Conservation (phyloP, 2,888 invertebrate species). For the Diachrysia chrysitis region DNA sequence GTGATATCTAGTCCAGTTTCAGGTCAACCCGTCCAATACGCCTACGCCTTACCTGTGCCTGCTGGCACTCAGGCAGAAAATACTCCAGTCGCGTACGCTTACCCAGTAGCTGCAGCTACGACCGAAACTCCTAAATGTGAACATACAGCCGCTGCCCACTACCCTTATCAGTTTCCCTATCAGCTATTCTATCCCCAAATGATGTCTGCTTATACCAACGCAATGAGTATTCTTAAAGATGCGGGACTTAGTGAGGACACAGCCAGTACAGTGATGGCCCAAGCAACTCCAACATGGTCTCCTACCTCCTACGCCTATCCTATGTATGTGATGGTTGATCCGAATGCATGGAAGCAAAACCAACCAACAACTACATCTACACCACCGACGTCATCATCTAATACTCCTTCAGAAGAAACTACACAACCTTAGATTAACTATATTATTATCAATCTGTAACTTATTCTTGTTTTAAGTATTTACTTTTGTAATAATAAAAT, state of each 20-base stretch:
- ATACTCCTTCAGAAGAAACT: constrained; percentile 47
- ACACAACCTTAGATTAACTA: constrained; percentile 29
- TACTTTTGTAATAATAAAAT: constrained; percentile 46
- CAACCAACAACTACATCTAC: constrained; percentile 64
- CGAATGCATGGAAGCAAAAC: constrained; percentile 73
- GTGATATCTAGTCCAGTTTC: constrained; percentile 67
- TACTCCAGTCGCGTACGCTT: constrained; percentile 61
- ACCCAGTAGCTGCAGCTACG: constrained; percentile 57
- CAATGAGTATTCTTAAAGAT: constrained; percentile 74
- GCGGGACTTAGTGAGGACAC: constrained; percentile 71
- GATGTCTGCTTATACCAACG: constrained; percentile 77
- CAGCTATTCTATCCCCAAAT: constrained; percentile 82
- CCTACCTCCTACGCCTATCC: constrained; percentile 75
- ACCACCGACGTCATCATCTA: constrained; percentile 51
- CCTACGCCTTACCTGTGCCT: constrained; percentile 71
- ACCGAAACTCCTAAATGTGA: constrained; percentile 67
- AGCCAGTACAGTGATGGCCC: constrained; percentile 61
- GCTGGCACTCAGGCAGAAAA: constrained; percentile 59
- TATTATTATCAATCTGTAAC: constrained; percentile 17
- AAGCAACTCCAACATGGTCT: constrained; percentile 74
- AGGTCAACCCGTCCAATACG: constrained; percentile 73
- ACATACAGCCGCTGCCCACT: constrained; percentile 62
- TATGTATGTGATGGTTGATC: constrained; percentile 81
- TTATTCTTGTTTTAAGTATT: constrained; percentile 32
- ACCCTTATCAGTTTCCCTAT: constrained; percentile 68